These are phyloP conservation scores for Bursaphelenchus mucronatus DNA, from an alignment of 1,140 invertebrate genomes.

Conservation along the genomic window DNA sequence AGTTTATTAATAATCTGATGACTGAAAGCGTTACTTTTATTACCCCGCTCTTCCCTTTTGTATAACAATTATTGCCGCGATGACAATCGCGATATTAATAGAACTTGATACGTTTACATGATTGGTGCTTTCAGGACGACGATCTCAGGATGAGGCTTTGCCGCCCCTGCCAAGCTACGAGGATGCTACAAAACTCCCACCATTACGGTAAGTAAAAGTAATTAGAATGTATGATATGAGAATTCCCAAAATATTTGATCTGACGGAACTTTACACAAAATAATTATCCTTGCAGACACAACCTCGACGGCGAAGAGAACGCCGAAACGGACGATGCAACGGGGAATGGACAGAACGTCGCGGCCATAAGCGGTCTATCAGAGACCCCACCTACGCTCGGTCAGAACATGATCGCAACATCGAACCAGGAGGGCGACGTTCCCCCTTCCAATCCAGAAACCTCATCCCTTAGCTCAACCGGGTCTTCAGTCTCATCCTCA, in stretches of 20 bases:
- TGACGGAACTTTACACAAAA: no score
- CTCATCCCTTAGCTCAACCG: conserved; percentile 2
- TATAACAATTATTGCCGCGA: not conserved
- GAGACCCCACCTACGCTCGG: no score
- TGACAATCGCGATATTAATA: not conserved
- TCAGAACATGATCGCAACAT: no score
- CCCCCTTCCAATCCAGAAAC: conserved; percentile 1
- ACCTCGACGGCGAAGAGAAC: no score
- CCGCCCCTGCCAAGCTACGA: conserved; percentile 57
- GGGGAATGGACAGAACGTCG: no score
- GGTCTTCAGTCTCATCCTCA: not conserved
- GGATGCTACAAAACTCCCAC: conserved; percentile 56
- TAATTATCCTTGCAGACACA: no score
- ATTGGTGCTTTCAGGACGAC: conserved; percentile 1
- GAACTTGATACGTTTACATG: no score
- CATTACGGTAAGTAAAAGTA: conserved; percentile 39
- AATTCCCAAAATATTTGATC: no score
- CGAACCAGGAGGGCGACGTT: no score
- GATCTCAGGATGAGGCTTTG: conserved; percentile 40
- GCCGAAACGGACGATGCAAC: no score
- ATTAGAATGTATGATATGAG: no score
- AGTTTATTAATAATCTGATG: conserved; percentile 3
- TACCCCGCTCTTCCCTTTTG: not conserved
- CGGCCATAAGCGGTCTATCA: no score
- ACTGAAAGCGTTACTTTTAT: conserved; percentile 17